phyloP scores from a whole-genome alignment of 2,888 invertebrate species.

The Capitulum mitella region DNA sequence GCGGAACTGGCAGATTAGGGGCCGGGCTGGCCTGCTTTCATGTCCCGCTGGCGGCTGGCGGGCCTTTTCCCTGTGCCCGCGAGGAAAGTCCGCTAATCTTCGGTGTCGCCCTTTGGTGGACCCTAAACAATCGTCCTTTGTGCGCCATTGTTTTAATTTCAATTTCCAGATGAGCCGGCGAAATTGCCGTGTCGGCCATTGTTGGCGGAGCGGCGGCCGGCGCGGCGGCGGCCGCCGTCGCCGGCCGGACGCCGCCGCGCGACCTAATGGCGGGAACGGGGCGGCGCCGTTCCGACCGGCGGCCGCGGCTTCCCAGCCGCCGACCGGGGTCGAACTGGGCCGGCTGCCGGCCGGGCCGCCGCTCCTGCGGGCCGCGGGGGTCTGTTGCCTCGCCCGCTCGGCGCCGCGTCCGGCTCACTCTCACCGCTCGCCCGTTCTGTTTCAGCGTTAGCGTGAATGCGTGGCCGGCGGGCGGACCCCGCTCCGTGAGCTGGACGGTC shows the following conservation, averaged over 20 bases:
- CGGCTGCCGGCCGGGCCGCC: too few species aligned
- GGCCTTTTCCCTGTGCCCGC: neutral
- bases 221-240: neutral
- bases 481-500: too few species aligned
- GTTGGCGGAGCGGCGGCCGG: neutral
- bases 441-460: slow-evolving; percentile 16
- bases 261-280: too few species aligned
- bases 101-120: neutral
- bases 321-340: too few species aligned
- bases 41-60: neutral
- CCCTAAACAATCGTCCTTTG: neutral
- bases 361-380: too few species aligned
- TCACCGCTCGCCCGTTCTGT: neutral
- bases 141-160: neutral
- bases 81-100: neutral
- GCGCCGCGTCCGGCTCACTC: too few species aligned
- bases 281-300: neutral
- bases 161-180: neutral
- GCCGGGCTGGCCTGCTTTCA: neutral
- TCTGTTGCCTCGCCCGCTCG: too few species aligned
- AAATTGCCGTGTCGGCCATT: neutral
- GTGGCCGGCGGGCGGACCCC: neutral
- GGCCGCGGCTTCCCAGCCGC: too few species aligned
- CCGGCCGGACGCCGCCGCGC: neutral
- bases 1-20: neutral